Base-by-base conservation (phyloP, 2,797 vertebrate species). In the Macroramphosus scolopax region DNA sequence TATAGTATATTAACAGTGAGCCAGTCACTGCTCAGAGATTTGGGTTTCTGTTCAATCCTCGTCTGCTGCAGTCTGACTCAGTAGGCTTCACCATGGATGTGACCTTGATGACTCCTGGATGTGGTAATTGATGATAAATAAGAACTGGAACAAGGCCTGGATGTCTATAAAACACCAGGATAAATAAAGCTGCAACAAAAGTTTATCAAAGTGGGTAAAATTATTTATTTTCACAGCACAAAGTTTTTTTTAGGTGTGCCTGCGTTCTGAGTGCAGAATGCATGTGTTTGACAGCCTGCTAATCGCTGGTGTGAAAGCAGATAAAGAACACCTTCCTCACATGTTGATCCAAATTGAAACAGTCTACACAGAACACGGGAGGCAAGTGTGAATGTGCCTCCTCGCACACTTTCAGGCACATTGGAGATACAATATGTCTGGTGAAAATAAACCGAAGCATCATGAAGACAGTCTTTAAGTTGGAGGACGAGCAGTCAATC, bases 281-380 rank as follows among this genome's bases (percentile, higher is more conserved):
- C 25, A 42, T 17, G 50, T 44, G 47, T 66, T 25, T 71, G 50
- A 73, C 66, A 57, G 34, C 11, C 33, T 69, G 63, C 51, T 77
- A 72, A 77, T 57, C 60, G 56, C 47, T 37, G 17, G 54, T 40
- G 55, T 38, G 54, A 65, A 66, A 45, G 25, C 37, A 9, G 49
- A 51, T 16, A 13, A 59, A n/a, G 42, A 51, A 48, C 10, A 51
- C 56, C n/a, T 41, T 25, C 38, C 63, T 49, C 45, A 44, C 33
- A 52, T 37, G 36, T 17, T 16, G 31, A 57, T 60, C 28, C 44
- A 67, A 74, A 45, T 37, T n/a, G 54, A 52, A 60, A 17, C 3
- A 2, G 28, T 61, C 40, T 60, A 48, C 25, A 31, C 26, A 35
- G 52, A 38, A 52, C 26, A 52, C 30, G 38, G 30, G 30, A 51